These are phyloP conservation scores for Stegana nigrithorax DNA, from an alignment of 2,888 invertebrate genomes.

Conservation along the genomic window DNA sequence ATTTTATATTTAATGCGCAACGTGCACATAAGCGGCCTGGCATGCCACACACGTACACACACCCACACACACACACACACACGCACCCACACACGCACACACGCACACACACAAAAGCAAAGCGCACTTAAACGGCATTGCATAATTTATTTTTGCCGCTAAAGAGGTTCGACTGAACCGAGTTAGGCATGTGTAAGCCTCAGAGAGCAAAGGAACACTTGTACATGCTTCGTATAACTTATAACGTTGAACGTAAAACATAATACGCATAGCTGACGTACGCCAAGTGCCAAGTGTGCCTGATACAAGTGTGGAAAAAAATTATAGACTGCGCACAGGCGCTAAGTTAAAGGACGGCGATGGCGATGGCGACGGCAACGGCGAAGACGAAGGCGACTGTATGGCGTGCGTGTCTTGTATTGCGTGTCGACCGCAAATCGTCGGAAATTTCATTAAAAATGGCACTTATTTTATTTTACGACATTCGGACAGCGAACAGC, in stretches of 20 bases:
- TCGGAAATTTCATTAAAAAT: slow-evolving; percentile 37
- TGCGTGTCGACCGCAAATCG: slow-evolving; percentile 34
- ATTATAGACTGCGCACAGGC: background rate
- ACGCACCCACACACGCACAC: no score
- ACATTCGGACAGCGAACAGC: no score
- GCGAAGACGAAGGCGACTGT: background rate
- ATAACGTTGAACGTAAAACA: background rate
- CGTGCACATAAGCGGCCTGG: no score
- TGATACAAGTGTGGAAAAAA: background rate
- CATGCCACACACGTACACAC: background rate
- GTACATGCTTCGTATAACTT: no score
- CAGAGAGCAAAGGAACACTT: background rate
- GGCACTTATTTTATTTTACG: slow-evolving; percentile 36
- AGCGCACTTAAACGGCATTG: slow-evolving; percentile 30
- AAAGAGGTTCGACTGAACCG: slow-evolving; percentile 14
- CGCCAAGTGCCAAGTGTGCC: background rate
- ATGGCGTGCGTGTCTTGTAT: slow-evolving; percentile 18
- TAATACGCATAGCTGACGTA: slow-evolving; percentile 28
- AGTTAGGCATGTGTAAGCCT: slow-evolving; percentile 18
- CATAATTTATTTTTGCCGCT: slow-evolving; percentile 37
- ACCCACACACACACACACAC: no score
- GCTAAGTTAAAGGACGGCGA: no score
- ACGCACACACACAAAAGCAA: no score
- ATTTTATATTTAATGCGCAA: no score
- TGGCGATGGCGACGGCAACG: background rate